Conservation (phyloP, 2,113 vertebrate genomes). For the Stomatorhinus ivindoensis region DNA sequence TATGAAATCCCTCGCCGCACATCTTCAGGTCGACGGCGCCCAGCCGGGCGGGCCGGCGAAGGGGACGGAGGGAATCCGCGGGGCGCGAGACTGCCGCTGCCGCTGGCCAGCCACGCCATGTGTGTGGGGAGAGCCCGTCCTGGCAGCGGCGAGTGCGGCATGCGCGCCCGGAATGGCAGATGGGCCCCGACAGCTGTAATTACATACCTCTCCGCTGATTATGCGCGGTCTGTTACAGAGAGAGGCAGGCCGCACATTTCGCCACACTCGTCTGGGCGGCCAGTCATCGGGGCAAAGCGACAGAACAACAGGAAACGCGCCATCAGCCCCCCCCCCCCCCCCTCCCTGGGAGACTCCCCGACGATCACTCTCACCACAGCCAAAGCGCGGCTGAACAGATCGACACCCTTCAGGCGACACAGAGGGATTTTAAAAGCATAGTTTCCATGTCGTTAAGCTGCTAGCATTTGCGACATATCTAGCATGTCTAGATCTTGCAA, state of each 20-base stretch:
- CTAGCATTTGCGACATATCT: background rate
- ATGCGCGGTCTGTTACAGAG: conserved; percentile 66
- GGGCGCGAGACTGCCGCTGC: background rate
- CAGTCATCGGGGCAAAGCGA: conserved; percentile 59
- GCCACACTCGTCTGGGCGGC: conserved; percentile 50
- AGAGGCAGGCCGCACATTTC: conserved; percentile 64
- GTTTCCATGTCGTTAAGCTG: background rate
- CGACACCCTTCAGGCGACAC: background rate
- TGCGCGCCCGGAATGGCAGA: conserved; percentile 74
- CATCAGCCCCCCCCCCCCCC: background rate
- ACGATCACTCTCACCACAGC: background rate
- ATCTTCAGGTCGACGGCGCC: background rate
- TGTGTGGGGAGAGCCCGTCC: background rate
- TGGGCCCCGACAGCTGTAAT: conserved; percentile 80
- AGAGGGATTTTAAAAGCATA: background rate
- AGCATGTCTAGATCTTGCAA: background rate
- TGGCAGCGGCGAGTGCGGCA: conserved; percentile 48
- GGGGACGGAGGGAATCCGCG: background rate
- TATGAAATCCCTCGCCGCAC: background rate
- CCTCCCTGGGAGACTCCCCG: conserved; percentile 22
- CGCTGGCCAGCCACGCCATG: conserved; percentile 14
- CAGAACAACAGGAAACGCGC: conserved; percentile 37
- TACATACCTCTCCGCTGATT: conserved; percentile 76
- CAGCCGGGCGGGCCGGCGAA: background rate
- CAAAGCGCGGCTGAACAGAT: background rate